Evolutionary conservation across 2,888 invertebrate genomes (phyloP).

Genomic region (Standfussiana lucernea): DNA sequence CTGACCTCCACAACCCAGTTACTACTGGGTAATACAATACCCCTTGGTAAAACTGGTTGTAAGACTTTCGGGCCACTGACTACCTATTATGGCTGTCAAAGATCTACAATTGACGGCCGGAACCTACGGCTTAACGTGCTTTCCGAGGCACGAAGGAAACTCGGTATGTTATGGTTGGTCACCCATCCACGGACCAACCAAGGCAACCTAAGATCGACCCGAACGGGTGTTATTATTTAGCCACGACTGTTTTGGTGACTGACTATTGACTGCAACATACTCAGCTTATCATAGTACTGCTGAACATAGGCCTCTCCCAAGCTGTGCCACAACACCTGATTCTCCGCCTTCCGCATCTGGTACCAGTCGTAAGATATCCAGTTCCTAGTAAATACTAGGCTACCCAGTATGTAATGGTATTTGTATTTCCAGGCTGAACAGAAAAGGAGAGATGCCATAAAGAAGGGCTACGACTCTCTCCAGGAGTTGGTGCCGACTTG

Average conservation of each 20-base stretch:
- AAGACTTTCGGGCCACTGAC: not conserved
- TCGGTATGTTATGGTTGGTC: not conserved
- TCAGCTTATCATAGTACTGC: not conserved
- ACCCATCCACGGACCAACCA: not conserved
- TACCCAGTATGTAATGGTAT: not conserved
- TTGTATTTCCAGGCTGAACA: constrained; percentile 94
- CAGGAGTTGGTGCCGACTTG: constrained; percentile 98
- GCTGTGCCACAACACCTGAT: not conserved
- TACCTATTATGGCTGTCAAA: not conserved
- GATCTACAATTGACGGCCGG: no score
- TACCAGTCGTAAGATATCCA: not conserved
- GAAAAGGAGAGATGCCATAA: constrained; percentile 98
- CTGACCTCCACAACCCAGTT: not conserved
- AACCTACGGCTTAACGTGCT: not conserved
- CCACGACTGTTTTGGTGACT: not conserved
- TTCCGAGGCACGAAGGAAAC: not conserved
- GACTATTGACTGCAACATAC: not conserved
- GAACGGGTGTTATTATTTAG: no score
- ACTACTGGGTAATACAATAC: not conserved
- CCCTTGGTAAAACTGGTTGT: not conserved
- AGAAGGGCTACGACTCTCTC: constrained; percentile 98
- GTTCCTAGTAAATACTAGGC: not conserved
- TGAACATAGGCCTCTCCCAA: not conserved
- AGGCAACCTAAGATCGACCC: not conserved
- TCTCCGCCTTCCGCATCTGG: not conserved